phyloP scores from a whole-genome alignment of 2,797 vertebrate species.

The Linurgus olivaceus region DNA sequence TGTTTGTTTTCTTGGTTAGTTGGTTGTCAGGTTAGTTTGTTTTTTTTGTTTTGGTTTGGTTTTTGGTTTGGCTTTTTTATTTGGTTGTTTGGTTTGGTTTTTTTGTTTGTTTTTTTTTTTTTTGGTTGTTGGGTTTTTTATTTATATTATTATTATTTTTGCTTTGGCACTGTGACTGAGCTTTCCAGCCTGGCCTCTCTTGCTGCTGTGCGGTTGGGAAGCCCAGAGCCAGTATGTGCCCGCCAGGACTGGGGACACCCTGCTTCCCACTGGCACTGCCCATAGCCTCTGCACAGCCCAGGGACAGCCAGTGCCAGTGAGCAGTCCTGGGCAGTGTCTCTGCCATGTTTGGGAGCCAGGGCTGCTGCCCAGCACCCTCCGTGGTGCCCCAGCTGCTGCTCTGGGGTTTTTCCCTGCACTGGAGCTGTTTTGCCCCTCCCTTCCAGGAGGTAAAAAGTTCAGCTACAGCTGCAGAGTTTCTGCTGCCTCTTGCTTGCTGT shows the following conservation, averaged over 20 bases:
- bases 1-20: not conserved
- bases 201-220: not conserved
- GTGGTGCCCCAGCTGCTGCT: not conserved
- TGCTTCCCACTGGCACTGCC: too few relatives aligned
- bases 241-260: too few relatives aligned
- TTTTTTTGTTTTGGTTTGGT: not conserved
- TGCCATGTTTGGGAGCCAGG: too few relatives aligned
- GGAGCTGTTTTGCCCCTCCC: not conserved
- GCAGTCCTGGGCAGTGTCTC: not conserved
- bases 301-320: too few relatives aligned
- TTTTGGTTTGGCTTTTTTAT: not conserved
- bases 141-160: not conserved
- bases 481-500: not conserved
- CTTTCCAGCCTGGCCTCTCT: not conserved
- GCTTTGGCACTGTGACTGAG: not conserved
- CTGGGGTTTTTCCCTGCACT: fast-evolving
- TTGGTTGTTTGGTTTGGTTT: too few relatives aligned
- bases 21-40: too few relatives aligned
- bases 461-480: too few relatives aligned
- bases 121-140: too few relatives aligned
- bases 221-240: not conserved
- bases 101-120: not conserved
- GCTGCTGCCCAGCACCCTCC: not conserved
- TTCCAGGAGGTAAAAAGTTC: not conserved
- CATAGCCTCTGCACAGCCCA: too few relatives aligned